Percentiles rank a stretch among this genome's conserved stretches.
phyloP scores from a whole-genome alignment of 2,113 vertebrate genomes.

The Gulo gulo region DNA sequence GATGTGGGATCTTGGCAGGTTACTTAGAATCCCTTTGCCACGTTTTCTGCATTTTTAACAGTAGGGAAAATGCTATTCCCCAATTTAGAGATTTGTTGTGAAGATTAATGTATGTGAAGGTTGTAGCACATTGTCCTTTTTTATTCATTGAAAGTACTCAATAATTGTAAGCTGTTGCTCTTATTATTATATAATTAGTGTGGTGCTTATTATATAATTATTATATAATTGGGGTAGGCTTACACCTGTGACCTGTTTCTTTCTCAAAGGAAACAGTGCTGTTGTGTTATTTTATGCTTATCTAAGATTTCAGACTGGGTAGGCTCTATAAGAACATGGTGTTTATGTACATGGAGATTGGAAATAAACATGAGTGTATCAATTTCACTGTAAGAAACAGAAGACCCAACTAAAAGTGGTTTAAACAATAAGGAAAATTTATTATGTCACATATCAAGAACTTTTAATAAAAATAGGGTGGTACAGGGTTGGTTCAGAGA shows the following conservation, averaged over 20 bases:
- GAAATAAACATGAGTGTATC: neutral
- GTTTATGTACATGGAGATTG: neutral
- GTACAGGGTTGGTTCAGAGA: neutral
- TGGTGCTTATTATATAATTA: neutral
- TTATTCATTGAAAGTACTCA: neutral
- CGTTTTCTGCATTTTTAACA: slow-evolving; percentile 15
- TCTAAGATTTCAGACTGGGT: neutral
- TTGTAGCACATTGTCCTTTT: neutral
- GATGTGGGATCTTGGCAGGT: neutral
- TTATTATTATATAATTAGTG: neutral
- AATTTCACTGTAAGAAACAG: neutral
- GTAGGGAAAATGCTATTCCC: neutral
- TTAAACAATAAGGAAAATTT: neutral
- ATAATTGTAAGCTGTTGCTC: neutral
- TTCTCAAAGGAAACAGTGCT: neutral
- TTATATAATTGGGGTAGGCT: neutral
- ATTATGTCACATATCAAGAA: neutral
- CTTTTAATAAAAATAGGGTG: neutral
- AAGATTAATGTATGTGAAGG: neutral
- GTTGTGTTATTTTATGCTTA: neutral
- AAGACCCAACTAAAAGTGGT: neutral
- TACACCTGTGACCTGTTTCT: neutral
- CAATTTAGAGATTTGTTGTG: neutral
- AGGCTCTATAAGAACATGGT: neutral
- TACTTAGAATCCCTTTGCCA: neutral